Evolutionary conservation across 1,140 invertebrate species (phyloP), one percentile per base, ranked within the genome.

Genomic region (Leguminivora glycinivorella): DNA sequence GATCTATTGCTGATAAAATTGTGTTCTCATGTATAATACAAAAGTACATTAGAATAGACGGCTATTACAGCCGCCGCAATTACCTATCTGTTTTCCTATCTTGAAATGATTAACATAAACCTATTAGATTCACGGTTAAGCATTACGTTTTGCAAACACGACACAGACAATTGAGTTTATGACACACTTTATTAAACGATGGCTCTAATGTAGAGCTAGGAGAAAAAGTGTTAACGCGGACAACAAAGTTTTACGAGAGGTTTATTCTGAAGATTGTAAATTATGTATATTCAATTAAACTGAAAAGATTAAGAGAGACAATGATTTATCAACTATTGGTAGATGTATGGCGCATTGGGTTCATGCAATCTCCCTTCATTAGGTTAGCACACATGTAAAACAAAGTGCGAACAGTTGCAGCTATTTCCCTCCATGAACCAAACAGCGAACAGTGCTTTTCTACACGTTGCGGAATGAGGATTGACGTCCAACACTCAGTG

Each of bases 401-500:
- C n/a, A 19, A 47, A 47, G 43, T n/a, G 43, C n/a, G n/a, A 47
- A 47, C 43, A 47, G 9, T 47, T 47, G 43, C 43, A 3, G 43
- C 43, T 17, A 47, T 52, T 52, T 52, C 47, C 47, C 47, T 52
- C 47, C 17, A 52, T 52, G 7, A 52, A 19, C 17, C 17, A 52
- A 52, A 52, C 14, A 24, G 10, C 9, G 52, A 24, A 26, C 17
- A 29, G n/a, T 29, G n/a, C 7, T 63, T 26, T 63, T 29, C 22
- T 31, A 63, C 26, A 60, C 26, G 58, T 63, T 34, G 25, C 25
- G 58, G 17, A 31, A 63, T 29, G 2, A 17, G 26, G 26, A 63
- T 29, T 63, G 58, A 29, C 58, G 25, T 26, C 24, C 56, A 60
- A 60, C 56, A 60, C 12, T 60, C 14, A 29, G 56, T 60, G 24